Conservation (phyloP, 1,140 invertebrate species). For the Psix sp. region DNA sequence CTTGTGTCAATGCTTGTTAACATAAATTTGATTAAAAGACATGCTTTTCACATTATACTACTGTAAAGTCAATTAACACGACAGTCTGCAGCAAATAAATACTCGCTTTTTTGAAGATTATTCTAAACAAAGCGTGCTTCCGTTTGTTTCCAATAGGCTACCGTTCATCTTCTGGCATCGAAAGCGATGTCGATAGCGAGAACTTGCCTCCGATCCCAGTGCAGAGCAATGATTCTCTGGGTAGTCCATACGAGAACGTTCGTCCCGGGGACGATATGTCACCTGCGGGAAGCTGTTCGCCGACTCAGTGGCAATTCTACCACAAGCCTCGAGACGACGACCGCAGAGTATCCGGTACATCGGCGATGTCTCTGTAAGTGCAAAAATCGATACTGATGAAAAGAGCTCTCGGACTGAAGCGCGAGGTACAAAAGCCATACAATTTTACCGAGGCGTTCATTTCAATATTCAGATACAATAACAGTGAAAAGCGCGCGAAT, state of each 20-base stretch:
- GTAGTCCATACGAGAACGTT: slow-evolving; percentile 83
- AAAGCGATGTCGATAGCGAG: slow-evolving; percentile 79
- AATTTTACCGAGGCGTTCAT: slow-evolving; percentile 18
- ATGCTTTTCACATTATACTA: no score
- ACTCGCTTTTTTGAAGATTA: neutral
- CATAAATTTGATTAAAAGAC: no score
- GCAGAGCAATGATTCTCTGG: slow-evolving; percentile 78
- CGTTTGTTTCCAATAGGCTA: slow-evolving; percentile 62
- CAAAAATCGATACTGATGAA: slow-evolving; percentile 27
- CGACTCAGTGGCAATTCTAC: slow-evolving; percentile 80
- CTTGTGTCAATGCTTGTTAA: no score
- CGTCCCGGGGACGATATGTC: slow-evolving; percentile 77
- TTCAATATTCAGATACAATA: slow-evolving; percentile 48
- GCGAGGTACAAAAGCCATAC: slow-evolving; percentile 8
- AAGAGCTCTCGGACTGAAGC: slow-evolving; percentile 3
- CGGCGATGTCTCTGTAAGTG: slow-evolving; percentile 80
- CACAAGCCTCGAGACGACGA: slow-evolving; percentile 78
- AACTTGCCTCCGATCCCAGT: slow-evolving; percentile 80
- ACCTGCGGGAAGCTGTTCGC: slow-evolving; percentile 77
- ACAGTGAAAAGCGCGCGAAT: slow-evolving; percentile 8
- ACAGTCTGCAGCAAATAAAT: no score
- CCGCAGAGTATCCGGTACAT: slow-evolving; percentile 79
- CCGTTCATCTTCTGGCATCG: slow-evolving; percentile 73
- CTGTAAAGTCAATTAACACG: no score
- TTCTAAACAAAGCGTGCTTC: neutral